Percentiles rank a stretch among this genome's conserved stretches.
phyloP scores from a whole-genome alignment of 2,888 invertebrate species.

The Spilarctia lutea region DNA sequence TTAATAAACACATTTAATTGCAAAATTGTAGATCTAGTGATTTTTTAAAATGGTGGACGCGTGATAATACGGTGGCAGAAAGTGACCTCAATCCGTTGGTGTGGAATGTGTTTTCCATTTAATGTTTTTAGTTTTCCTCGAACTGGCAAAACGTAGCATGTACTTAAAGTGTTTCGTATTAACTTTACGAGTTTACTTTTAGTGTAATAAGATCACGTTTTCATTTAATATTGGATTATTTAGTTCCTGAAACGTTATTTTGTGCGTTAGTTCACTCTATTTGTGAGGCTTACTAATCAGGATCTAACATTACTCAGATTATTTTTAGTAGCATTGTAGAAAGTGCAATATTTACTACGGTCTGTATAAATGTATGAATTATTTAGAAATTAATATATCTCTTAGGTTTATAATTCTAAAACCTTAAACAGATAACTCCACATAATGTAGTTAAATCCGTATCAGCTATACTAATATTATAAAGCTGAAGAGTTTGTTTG shows the following conservation, averaged over 20 bases:
- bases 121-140: constrained; percentile 42
- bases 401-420: no score
- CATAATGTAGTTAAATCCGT: no score
- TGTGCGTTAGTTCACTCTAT: background rate
- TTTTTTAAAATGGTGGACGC: constrained; percentile 33
- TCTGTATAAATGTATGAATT: background rate
- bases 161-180: constrained; percentile 35
- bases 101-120: constrained; percentile 50
- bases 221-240: constrained; percentile 14
- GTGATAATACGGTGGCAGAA: constrained; percentile 42
- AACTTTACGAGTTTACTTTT: constrained; percentile 24
- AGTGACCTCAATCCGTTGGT: constrained; percentile 54
- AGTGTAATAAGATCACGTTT: constrained; percentile 29
- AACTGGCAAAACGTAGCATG: constrained; percentile 33
- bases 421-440: no score
- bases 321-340: background rate
- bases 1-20: constrained; percentile 21
- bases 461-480: no score
- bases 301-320: background rate
- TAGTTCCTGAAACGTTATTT: constrained; percentile 7
- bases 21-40: constrained; percentile 38
- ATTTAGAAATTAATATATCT: no score
- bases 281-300: background rate
- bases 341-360: background rate
- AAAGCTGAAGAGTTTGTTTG: no score